A percentile compares a stretch with the other conserved stretches of the same genome.
Evolutionary conservation across 2,113 vertebrate species (phyloP).

Genomic region (Melanocharis versteri): DNA sequence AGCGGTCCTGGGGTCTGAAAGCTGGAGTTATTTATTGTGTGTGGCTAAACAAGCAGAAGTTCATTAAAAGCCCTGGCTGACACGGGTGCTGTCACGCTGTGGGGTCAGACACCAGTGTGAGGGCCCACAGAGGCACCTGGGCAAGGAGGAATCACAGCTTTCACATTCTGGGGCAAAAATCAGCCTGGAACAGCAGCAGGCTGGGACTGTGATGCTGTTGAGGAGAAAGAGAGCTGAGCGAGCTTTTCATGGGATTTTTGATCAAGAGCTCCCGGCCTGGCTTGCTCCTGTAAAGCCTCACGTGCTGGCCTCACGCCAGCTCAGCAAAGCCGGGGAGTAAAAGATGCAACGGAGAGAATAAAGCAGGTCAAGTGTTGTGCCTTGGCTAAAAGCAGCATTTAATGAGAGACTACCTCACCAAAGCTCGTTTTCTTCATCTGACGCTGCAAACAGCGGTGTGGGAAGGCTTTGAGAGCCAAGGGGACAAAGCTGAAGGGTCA

Average conservation of each 20-base stretch:
- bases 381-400: not conserved
- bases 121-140: not conserved
- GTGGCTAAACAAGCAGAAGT: not conserved
- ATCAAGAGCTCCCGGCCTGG: not conserved
- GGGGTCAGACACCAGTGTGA: not conserved
- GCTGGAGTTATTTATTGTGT: not conserved
- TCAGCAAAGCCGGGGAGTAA: not conserved
- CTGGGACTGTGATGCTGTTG: not conserved
- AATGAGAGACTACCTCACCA: not conserved
- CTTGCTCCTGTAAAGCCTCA: not conserved
- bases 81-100: not conserved
- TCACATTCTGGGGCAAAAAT: not conserved
- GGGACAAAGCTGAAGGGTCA: not conserved
- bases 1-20: not conserved
- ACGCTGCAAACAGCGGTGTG: not conserved
- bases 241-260: not conserved
- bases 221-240: not conserved
- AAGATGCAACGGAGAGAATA: not conserved
- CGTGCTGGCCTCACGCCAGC: not conserved
- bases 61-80: not conserved
- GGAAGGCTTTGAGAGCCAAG: not conserved
- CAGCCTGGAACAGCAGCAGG: not conserved
- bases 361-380: not conserved
- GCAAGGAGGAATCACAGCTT: not conserved
- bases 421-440: not conserved